phyloP scores from a whole-genome alignment of 2,113 vertebrate genomes.

The Crotalus tigris region DNA sequence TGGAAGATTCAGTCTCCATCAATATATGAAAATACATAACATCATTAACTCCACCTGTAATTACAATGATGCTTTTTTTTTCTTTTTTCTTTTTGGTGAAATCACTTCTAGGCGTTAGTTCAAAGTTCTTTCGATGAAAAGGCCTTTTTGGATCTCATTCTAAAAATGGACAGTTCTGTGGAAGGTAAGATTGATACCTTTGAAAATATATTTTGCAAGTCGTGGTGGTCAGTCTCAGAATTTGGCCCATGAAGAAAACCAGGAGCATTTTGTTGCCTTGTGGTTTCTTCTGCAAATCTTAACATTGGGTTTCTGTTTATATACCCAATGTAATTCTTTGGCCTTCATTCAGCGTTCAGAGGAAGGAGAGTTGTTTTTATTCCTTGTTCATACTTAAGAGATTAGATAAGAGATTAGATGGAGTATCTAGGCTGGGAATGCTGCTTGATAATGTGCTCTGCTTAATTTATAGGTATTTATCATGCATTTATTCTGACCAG shows the following conservation, averaged over 20 bases:
- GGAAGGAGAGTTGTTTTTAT: neutral
- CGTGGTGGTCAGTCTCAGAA: neutral
- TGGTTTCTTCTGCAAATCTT: neutral
- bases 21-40: neutral
- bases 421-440: neutral
- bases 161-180: conserved; percentile 73
- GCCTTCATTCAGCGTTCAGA: neutral
- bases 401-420: neutral
- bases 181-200: conserved; percentile 68
- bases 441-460: neutral
- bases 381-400: neutral
- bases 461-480: conserved; percentile 74
- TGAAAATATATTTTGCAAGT: neutral
- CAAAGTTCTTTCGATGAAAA: conserved; percentile 63
- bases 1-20: neutral
- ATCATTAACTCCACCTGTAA: neutral
- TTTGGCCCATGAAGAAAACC: neutral
- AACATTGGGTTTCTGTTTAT: neutral
- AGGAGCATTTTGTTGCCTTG: neutral
- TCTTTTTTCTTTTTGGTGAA: neutral
- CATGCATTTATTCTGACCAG: conserved; percentile 82
- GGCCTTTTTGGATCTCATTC: conserved; percentile 79
- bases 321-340: neutral
- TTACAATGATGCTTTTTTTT: neutral
- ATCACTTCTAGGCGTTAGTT: conserved; percentile 74